phyloP scores from a whole-genome alignment of 2,113 vertebrate species.

The Lophius piscatorius region DNA sequence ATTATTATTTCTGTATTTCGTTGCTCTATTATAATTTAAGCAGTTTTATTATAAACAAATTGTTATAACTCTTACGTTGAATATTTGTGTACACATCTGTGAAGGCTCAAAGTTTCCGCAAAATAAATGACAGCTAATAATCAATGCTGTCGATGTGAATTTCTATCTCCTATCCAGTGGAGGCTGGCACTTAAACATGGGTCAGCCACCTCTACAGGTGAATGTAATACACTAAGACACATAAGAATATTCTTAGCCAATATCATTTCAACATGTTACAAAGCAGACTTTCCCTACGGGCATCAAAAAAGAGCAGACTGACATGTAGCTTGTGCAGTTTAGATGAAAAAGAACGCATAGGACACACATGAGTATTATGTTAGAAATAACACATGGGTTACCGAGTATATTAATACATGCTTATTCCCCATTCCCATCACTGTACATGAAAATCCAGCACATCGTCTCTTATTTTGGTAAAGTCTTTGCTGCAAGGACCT shows the following conservation, averaged over 20 bases:
- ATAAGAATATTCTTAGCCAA: constrained; percentile 22
- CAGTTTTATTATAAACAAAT: constrained; percentile 74
- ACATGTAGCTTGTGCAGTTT: constrained; percentile 29
- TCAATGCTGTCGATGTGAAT: constrained; percentile 14
- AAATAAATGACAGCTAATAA: background rate
- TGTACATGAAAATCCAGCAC: constrained; percentile 18
- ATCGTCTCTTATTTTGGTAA: constrained; percentile 51
- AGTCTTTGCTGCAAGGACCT: constrained; percentile 65
- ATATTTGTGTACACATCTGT: constrained; percentile 27
- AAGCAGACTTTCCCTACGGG: constrained; percentile 29
- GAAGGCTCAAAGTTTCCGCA: background rate
- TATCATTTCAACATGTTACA: constrained; percentile 13
- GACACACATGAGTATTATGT: constrained; percentile 22
- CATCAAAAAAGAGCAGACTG: constrained; percentile 35
- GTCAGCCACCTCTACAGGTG: constrained; percentile 3
- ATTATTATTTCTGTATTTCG: constrained; percentile 68
- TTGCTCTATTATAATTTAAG: constrained; percentile 70
- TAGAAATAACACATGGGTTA: constrained; percentile 20
- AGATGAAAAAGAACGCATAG: constrained; percentile 21
- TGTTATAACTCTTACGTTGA: constrained; percentile 56
- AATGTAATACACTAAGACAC: constrained; percentile 13
- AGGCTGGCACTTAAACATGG: constrained; percentile 46
- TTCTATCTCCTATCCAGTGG: constrained; percentile 57
- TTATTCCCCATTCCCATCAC: constrained; percentile 33
- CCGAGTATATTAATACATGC: constrained; percentile 12